A percentile compares a stretch with the other conserved stretches of the same genome.
Evolutionary conservation across 2,113 vertebrate genomes (phyloP).

Genomic region (Ciconia boyciana): DNA sequence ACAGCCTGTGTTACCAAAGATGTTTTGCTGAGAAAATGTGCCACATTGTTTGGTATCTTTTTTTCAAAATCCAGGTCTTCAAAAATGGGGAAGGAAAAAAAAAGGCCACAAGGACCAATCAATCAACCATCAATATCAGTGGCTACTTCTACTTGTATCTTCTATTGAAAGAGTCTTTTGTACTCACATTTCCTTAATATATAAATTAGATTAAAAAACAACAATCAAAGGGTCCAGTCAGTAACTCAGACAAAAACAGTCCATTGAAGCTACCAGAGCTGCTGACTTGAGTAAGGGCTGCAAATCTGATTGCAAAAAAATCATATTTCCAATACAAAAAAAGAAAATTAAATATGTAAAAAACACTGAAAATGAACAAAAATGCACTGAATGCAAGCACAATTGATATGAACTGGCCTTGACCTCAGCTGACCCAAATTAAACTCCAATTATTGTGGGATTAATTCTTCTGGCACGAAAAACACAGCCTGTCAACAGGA

Average conservation of each 20-base stretch:
- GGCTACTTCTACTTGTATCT: background rate
- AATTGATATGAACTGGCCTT: background rate
- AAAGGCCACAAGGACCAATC: background rate
- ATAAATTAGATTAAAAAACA: background rate
- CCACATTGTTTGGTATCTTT: background rate
- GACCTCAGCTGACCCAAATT: slow-evolving; percentile 17
- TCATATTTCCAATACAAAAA: background rate
- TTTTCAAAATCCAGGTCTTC: background rate
- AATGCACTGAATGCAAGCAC: background rate
- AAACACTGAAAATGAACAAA: background rate
- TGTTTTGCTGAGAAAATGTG: background rate
- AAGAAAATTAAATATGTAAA: background rate
- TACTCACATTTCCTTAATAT: background rate
- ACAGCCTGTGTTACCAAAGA: background rate
- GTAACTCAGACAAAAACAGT: background rate
- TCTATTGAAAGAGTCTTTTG: background rate
- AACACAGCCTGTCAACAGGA: slow-evolving; percentile 44
- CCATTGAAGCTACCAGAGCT: background rate
- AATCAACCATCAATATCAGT: background rate
- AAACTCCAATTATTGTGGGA: background rate
- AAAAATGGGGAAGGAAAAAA: background rate
- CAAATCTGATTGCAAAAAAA: background rate
- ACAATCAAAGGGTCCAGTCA: background rate
- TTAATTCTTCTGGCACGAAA: background rate
- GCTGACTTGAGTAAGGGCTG: background rate